Conservation (phyloP, 2,797 vertebrate genomes). For the Sebastiscus tertius region DNA sequence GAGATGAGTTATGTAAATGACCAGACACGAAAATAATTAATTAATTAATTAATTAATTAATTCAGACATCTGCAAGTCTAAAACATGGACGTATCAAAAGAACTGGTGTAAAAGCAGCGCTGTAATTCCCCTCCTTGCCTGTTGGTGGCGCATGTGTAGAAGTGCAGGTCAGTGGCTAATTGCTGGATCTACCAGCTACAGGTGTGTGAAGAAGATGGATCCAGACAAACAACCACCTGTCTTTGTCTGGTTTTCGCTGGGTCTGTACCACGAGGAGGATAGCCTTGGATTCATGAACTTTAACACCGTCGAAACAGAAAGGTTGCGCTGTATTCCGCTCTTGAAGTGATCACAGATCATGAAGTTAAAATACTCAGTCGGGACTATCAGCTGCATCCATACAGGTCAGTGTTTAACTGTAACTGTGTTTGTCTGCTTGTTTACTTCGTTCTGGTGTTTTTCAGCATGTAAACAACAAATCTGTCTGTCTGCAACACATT, state of each 20-base stretch:
- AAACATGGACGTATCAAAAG: no score
- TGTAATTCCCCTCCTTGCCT: neutral
- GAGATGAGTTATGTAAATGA: no score
- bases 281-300: neutral
- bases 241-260: neutral
- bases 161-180: neutral
- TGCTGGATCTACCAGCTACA: neutral
- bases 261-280: neutral
- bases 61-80: neutral
- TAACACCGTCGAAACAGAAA: neutral
- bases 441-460: neutral
- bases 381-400: no score
- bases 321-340: neutral
- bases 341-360: neutral
- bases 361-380: neutral
- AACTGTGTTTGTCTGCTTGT: neutral
- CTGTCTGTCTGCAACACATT: no score
- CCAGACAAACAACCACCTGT: neutral
- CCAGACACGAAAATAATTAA: no score
- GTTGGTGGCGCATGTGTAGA: neutral
- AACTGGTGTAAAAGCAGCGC: neutral
- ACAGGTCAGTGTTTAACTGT: neutral
- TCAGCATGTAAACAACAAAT: neutral
- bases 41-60: no score
- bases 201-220: neutral